These are phyloP conservation scores for Tridacna crocea DNA, from an alignment of 2,888 invertebrate genomes.

Conservation along the genomic window DNA sequence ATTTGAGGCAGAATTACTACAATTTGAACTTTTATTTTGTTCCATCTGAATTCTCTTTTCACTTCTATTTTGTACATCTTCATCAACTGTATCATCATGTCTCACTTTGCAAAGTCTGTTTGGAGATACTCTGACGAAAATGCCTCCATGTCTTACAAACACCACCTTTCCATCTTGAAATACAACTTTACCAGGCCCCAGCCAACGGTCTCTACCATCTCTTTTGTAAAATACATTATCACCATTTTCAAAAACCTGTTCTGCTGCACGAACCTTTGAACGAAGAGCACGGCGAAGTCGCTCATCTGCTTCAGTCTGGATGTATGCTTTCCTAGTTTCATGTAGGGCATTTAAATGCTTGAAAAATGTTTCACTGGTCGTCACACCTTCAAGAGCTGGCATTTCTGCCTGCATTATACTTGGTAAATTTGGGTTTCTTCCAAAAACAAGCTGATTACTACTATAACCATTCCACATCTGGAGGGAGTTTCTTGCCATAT, in stretches of 20 bases:
- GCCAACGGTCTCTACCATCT: conserved; percentile 53
- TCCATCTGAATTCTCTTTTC: background rate
- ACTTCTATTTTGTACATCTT: background rate
- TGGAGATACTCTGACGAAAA: background rate
- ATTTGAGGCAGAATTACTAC: no score
- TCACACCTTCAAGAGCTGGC: conserved; percentile 46
- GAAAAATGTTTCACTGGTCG: conserved; percentile 36
- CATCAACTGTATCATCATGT: background rate
- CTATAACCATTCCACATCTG: conserved; percentile 56
- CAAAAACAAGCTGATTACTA: conserved; percentile 49
- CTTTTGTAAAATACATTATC: conserved; percentile 64
- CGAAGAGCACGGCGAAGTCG: conserved; percentile 60
- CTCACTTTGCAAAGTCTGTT: background rate
- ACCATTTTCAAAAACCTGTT: conserved; percentile 61
- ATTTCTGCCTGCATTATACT: conserved; percentile 35
- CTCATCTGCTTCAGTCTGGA: conserved; percentile 58
- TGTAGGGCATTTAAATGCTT: conserved; percentile 41
- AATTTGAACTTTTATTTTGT: background rate
- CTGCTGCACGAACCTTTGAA: conserved; percentile 56
- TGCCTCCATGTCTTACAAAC: conserved; percentile 2
- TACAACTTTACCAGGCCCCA: conserved; percentile 5
- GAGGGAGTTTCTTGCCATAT: conserved; percentile 49
- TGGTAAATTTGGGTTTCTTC: conserved; percentile 46
- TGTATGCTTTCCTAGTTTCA: conserved; percentile 53
- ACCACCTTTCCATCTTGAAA: conserved; percentile 8